These are phyloP conservation scores for Brachionus manjavacas DNA, from an alignment of 1,140 invertebrate genomes.

Conservation along the genomic window DNA sequence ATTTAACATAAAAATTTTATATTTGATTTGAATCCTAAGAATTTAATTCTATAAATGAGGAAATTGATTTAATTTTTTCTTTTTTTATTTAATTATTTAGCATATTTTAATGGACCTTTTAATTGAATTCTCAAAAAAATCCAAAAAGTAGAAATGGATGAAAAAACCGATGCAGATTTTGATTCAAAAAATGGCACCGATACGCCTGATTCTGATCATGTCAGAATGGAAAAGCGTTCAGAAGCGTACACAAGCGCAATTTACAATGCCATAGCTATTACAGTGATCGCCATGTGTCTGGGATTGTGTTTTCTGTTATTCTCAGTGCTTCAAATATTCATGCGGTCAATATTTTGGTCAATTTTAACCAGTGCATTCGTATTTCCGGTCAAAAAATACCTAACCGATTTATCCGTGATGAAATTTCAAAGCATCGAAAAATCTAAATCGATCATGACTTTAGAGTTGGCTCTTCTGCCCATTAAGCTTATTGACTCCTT, in stretches of 20 bases:
- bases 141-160: not conserved
- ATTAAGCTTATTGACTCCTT: slow-evolving; percentile 22
- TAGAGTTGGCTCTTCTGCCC: not conserved
- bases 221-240: not conserved
- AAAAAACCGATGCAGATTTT: not conserved
- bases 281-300: not conserved
- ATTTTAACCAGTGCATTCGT: slow-evolving; percentile 80
- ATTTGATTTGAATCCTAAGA: not conserved
- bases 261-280: not conserved
- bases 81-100: no score
- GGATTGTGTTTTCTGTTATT: not conserved
- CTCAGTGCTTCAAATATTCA: slow-evolving; percentile 73
- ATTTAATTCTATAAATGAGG: not conserved
- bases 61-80: not conserved
- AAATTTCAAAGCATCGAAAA: not conserved
- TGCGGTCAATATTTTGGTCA: slow-evolving; percentile 87
- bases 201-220: not conserved
- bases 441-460: not conserved
- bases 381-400: slow-evolving; percentile 75
- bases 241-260: not conserved
- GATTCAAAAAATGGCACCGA: not conserved
- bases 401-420: slow-evolving; percentile 59
- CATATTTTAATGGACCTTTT: not conserved
- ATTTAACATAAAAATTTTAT: not conserved
- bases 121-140: not conserved